Base-by-base conservation (phyloP, 1,140 invertebrate genomes). In the Drosophila bocki region DNA sequence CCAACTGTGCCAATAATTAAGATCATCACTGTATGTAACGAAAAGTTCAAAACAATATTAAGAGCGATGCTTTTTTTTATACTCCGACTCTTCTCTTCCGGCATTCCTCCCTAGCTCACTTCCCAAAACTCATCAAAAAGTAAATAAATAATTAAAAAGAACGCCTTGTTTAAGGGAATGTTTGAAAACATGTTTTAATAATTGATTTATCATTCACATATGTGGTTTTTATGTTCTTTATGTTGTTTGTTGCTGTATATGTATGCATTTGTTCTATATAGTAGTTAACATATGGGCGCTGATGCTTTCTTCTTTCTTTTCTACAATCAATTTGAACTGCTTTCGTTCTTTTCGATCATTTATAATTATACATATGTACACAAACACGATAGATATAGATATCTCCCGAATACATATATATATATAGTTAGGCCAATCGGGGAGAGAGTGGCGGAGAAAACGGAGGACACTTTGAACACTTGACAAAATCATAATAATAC, bases 401-500 rank as follows among this genome's bases (percentile, higher is more conserved):
- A 39, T 50, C 53, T 35, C 67, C 65, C 68, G 33, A 33, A 51
- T 59, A 59, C 44, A 62, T 50, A 75, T 59, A 60, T 37, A 61
- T 53, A 44, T 59, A 53, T 47, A 12, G 35, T 50, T 42, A 5
- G 39, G 65, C 44, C 26, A 69, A 58, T 39, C 29, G 35, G 37
- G 19, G 35, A n/a, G 13, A 19, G 45, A 67, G 61, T 37, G 33
- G 37, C 56, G 35, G 56, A 44, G 57, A 33, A 61, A 45, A 35
- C 44, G 26, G 37, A 42, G 56, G 61, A 53, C 51, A 39, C 53
- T 51, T 22, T 50, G 45, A 51, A 67, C 62, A 41, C 44, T 67
- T 42, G 71, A 63, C 61, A 85, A 35, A 85, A 53, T 53, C 8
- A 54, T 54, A 56, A 86, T 86, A 87, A 88, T 87, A 90, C 85